Conservation (phyloP, 2,888 invertebrate species). For the Dicroscelio sp. region DNA sequence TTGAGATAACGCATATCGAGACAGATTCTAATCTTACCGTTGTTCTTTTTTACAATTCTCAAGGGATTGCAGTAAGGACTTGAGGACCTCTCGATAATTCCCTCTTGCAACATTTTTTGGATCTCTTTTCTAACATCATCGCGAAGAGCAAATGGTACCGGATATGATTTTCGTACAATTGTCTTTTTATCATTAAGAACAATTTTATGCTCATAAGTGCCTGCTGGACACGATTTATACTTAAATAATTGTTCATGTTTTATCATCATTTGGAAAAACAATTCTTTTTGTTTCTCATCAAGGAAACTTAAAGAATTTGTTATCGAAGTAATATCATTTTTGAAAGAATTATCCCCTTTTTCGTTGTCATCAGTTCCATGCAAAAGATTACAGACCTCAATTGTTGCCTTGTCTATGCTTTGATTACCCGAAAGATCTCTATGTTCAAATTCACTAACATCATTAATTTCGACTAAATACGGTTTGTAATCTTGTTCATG, state of each 20-base stretch:
- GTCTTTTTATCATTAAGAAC: slow-evolving; percentile 64
- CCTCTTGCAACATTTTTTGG: background rate
- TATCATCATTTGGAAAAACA: slow-evolving; percentile 16
- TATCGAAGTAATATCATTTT: background rate
- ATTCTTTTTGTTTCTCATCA: background rate
- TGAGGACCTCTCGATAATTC: background rate
- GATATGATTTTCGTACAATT: background rate
- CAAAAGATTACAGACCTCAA: too few species aligned
- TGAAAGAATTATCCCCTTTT: background rate
- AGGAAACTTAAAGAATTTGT: background rate
- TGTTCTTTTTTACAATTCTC: background rate
- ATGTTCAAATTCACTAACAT: too few species aligned
- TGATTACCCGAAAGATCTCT: too few species aligned
- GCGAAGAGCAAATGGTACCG: background rate
- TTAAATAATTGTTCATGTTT: slow-evolving; percentile 53
- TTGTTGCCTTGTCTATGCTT: too few species aligned
- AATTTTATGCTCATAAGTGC: slow-evolving; percentile 83
- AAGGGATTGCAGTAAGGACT: background rate
- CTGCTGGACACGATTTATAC: slow-evolving; percentile 5
- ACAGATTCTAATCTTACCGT: background rate
- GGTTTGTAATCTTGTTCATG: background rate
- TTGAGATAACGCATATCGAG: background rate
- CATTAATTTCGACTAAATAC: background rate
- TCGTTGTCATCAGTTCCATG: background rate
- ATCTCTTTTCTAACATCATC: background rate